Evolutionary conservation across 2,888 invertebrate species (phyloP).

Genomic region (Calliphora vomitoria): DNA sequence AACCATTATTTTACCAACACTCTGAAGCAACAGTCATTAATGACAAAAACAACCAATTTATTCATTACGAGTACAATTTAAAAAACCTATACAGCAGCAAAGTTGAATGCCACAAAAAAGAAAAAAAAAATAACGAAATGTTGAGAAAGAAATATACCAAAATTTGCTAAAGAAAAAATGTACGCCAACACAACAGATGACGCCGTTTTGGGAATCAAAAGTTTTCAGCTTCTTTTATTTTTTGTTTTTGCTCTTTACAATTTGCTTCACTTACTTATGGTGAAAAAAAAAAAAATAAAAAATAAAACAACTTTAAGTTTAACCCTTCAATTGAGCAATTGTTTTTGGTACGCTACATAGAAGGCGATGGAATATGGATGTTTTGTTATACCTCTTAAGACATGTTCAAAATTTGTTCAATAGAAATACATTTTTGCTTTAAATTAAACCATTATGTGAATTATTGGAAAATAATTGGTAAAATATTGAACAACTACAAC

Average conservation of each 20-base stretch:
- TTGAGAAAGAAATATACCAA: too few relatives aligned
- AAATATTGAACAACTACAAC: too few relatives aligned
- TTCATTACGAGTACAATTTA: constrained; percentile 31
- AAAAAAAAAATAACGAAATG: constrained; percentile 40
- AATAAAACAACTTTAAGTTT: constrained; percentile 43
- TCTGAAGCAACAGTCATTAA: constrained; percentile 9
- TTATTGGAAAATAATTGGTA: too few relatives aligned
- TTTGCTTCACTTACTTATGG: constrained; percentile 60
- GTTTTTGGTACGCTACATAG: constrained; percentile 23
- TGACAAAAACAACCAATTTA: constrained; percentile 46
- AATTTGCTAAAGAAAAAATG: constrained; percentile 56
- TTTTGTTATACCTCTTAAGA: neutral
- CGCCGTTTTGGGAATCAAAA: constrained; percentile 72
- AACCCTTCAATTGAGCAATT: constrained; percentile 66
- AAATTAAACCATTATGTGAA: too few relatives aligned
- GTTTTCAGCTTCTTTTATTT: constrained; percentile 58
- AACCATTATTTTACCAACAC: neutral
- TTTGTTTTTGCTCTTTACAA: constrained; percentile 34
- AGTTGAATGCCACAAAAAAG: constrained; percentile 19
- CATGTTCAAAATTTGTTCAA: too few relatives aligned
- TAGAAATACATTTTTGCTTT: too few relatives aligned
- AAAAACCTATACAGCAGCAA: constrained; percentile 8
- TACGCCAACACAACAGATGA: constrained; percentile 66
- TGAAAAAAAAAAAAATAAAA: constrained; percentile 36
- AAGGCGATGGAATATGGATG: neutral